phyloP scores from a whole-genome alignment of 2,797 vertebrate genomes.

The Naso thynnoides region DNA sequence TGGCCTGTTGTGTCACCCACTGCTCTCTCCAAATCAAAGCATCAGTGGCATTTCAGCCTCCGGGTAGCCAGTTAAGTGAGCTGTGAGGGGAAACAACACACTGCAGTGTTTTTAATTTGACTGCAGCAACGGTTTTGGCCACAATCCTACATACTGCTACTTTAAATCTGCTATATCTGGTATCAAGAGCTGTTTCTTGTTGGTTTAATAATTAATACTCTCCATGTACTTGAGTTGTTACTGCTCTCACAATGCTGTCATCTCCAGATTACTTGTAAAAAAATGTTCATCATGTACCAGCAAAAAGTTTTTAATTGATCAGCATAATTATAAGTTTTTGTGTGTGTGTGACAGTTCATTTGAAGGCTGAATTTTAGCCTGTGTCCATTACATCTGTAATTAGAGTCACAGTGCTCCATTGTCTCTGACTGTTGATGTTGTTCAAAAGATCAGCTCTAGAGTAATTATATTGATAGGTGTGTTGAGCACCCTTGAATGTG shows the following conservation, averaged over 20 bases:
- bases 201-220: not conserved
- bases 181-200: too few relatives aligned
- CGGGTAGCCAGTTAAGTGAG: too few relatives aligned
- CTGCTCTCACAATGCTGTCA: not conserved
- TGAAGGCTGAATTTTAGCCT: slow-evolving; percentile 38
- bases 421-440: slow-evolving; percentile 37
- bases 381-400: slow-evolving; percentile 39
- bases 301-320: slow-evolving; percentile 37
- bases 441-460: slow-evolving; percentile 24
- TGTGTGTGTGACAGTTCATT: slow-evolving; percentile 30
- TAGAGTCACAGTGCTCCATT: slow-evolving; percentile 8
- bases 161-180: too few relatives aligned
- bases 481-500: not conserved
- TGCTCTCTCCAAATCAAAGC: too few relatives aligned
- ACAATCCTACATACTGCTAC: too few relatives aligned
- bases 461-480: slow-evolving; percentile 21
- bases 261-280: slow-evolving; percentile 8
- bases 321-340: slow-evolving; percentile 37
- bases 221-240: not conserved
- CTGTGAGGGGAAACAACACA: too few relatives aligned
- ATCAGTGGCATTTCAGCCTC: too few relatives aligned
- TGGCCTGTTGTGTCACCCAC: too few relatives aligned
- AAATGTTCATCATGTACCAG: slow-evolving; percentile 21
- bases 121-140: too few relatives aligned
- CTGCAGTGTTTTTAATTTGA: too few relatives aligned